Base-by-base conservation (phyloP, 37 sponge, comb jelly and placozoan species). In the Axinella damicornis region DNA sequence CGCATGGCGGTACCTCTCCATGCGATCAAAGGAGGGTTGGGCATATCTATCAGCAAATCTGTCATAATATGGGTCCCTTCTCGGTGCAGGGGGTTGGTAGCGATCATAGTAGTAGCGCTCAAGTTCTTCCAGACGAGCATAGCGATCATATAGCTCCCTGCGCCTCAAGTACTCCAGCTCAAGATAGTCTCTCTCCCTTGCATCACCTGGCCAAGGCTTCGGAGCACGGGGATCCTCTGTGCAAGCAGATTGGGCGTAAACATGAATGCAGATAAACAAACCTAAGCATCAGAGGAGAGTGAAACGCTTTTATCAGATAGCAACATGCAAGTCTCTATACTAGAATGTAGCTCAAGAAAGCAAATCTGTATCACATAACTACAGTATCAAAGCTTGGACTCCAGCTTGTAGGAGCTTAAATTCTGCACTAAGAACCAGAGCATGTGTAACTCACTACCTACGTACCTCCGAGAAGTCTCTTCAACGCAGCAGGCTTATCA, bases 401-500 rank as follows among this genome's bases (percentile, higher is more conserved):
- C 46, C 46, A 46, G 46, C 46, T 12, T 46, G 4, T 9, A 46
- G 46, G 9, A 46, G 46, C 46, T 12, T 46, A 9, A 46, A 9
- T 46, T 12, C 46, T 46, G 9, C n/a, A n/a, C n/a, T n/a, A n/a
- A n/a, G n/a, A n/a, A n/a, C n/a, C n/a, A 9, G 46, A 46, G 46
- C 46, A 46, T 46, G 46, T 9, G 9, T 46, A 46, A 9, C 46
- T 46, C n/a, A 46, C 46, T 2, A 62, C 33, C 73, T 71, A n/a
- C n/a, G n/a, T 69, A 76, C 88, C 81, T 5, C 74, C 81, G 18
- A 81, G 35, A 33, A 68, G 60, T 46, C 72, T 87, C 41, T 66
- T 87, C 69, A 62, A 54, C 2, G 75, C 76, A 11, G 68, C 81
- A 52, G 88, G 63, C 55, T 80, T 87, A 69, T 87, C 88, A 28